Evolutionary conservation across 2,888 invertebrate species (phyloP).

Genomic region (Epicampocera succincta): DNA sequence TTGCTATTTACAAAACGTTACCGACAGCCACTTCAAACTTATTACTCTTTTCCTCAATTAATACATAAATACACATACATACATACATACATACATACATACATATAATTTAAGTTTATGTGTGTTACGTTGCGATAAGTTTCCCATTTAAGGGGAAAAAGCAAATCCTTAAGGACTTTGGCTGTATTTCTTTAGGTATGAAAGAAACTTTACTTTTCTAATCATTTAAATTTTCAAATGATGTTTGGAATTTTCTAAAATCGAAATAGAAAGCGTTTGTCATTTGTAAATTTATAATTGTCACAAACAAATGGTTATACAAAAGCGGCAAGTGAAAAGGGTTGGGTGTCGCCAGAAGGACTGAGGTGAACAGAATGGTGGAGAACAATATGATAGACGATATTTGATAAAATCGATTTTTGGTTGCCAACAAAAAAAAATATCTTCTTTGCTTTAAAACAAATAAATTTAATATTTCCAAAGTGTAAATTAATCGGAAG

Average conservation of each 20-base stretch:
- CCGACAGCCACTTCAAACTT: constrained; percentile 56
- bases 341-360: constrained; percentile 50
- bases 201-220: too few relatives aligned
- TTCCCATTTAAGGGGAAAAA: constrained; percentile 37
- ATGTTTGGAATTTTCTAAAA: constrained; percentile 65
- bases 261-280: constrained; percentile 77
- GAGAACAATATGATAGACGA: too few relatives aligned
- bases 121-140: constrained; percentile 67
- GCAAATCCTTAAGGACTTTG: constrained; percentile 64
- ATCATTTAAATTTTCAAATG: constrained; percentile 47
- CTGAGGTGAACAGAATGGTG: too few relatives aligned
- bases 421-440: too few relatives aligned
- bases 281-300: constrained; percentile 76
- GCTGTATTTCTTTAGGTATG: constrained; percentile 25
- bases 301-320: constrained; percentile 63
- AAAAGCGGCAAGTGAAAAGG: constrained; percentile 77
- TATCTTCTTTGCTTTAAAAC: too few relatives aligned
- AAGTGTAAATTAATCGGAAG: too few relatives aligned
- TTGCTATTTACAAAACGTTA: constrained; percentile 81
- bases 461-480: too few relatives aligned
- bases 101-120: not conserved
- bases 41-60: constrained; percentile 22
- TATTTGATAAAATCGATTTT: too few relatives aligned
- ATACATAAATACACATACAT: too few relatives aligned
- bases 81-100: too few relatives aligned